phyloP scores from a whole-genome alignment of 1,140 invertebrate genomes.

The Sitodiplosis mosellana region DNA sequence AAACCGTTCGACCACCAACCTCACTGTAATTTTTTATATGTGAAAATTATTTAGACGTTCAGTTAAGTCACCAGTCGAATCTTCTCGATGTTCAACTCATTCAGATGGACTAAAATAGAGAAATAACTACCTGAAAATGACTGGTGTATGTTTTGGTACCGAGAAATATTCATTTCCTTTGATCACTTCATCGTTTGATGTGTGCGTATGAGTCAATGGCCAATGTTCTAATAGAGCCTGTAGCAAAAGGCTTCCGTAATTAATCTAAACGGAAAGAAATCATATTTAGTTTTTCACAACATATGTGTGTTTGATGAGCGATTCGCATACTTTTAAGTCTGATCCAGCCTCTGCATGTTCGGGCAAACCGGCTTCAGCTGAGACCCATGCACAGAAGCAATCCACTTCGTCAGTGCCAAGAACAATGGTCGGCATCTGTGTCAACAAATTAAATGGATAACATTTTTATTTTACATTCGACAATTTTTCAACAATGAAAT shows the following conservation, averaged over 20 bases:
- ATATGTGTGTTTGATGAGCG: no score
- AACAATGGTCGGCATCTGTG: constrained; percentile 90
- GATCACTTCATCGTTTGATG: constrained; percentile 37
- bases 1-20: constrained; percentile 71
- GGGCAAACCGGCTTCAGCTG: constrained; percentile 78
- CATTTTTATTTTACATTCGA: neutral
- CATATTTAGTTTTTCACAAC: no score
- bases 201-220: constrained; percentile 45
- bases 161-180: constrained; percentile 73
- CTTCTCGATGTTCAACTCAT: neutral
- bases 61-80: neutral
- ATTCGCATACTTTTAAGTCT: constrained; percentile 38
- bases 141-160: constrained; percentile 87
- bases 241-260: constrained; percentile 85
- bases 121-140: constrained; percentile 84
- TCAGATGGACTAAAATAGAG: no score
- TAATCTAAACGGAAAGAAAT: constrained; percentile 41
- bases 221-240: constrained; percentile 93
- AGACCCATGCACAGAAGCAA: constrained; percentile 96
- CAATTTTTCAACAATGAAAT: constrained; percentile 1
- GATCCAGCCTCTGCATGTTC: constrained; percentile 50
- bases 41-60: neutral
- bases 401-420: constrained; percentile 93
- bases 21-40: constrained; percentile 43
- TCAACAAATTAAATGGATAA: constrained; percentile 11